Percentiles rank a stretch among this genome's conserved stretches.
phyloP scores from a whole-genome alignment of 2,888 invertebrate genomes.

The Slavum lentiscoides region DNA sequence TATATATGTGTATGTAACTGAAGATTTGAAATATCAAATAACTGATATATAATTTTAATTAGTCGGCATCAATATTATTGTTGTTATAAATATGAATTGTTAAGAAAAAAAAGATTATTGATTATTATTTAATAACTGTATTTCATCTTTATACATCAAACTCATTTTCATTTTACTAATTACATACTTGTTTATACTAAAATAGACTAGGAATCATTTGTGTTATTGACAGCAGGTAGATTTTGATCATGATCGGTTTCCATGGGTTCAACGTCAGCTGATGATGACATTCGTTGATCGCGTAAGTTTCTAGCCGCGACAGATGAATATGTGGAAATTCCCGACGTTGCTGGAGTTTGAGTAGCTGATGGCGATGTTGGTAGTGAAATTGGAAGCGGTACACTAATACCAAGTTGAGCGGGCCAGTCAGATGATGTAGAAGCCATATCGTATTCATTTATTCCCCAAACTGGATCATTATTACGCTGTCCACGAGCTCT shows the following conservation, averaged over 20 bases:
- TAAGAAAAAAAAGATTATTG: constrained; percentile 12
- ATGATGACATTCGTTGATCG: constrained; percentile 35
- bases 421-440: constrained; percentile 50
- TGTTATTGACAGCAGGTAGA: constrained; percentile 43
- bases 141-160: constrained; percentile 11
- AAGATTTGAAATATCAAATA: constrained; percentile 8
- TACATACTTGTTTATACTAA: constrained; percentile 5
- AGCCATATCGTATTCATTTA: constrained; percentile 39
- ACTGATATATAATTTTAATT: neutral
- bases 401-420: constrained; percentile 37
- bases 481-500: constrained; percentile 43
- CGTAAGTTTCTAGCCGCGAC: constrained; percentile 44
- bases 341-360: constrained; percentile 35
- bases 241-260: constrained; percentile 52
- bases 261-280: constrained; percentile 45
- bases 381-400: constrained; percentile 31
- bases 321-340: constrained; percentile 47
- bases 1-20: neutral
- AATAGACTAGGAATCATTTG: constrained; percentile 45
- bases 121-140: constrained; percentile 18
- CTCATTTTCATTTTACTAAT: constrained; percentile 14
- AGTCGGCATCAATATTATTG: neutral
- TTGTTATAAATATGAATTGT: constrained; percentile 3
- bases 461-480: constrained; percentile 40
- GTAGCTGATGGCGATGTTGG: constrained; percentile 39